Evolutionary conservation across 2,888 invertebrate genomes (phyloP).

Genomic region (Scelioninae gen. 1): DNA sequence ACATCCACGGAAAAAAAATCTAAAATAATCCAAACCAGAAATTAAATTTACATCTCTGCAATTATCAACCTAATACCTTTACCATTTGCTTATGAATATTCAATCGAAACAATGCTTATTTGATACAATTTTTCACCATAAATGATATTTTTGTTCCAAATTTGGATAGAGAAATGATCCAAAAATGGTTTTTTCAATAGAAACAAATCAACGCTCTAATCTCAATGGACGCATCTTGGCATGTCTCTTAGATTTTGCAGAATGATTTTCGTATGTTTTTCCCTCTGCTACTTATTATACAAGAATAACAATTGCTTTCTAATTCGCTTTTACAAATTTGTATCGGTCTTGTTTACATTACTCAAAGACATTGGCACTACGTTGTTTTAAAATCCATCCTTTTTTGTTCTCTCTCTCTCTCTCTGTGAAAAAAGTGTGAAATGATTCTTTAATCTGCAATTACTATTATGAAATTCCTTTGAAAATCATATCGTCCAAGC

Average conservation of each 20-base stretch:
- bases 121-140: too few species aligned
- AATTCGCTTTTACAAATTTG: constrained; percentile 61
- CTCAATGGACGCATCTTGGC: constrained; percentile 24
- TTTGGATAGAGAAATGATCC: too few species aligned
- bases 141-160: too few species aligned
- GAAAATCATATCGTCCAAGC: constrained; percentile 11
- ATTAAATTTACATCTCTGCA: too few species aligned
- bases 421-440: too few species aligned
- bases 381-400: constrained; percentile 24
- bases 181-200: background rate
- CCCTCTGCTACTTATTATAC: constrained; percentile 40
- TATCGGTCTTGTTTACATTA: constrained; percentile 40
- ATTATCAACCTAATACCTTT: background rate
- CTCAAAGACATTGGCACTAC: constrained; percentile 58
- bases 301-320: constrained; percentile 66
- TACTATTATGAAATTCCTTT: too few species aligned
- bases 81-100: background rate
- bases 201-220: constrained; percentile 27
- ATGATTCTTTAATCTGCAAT: too few species aligned
- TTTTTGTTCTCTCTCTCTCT: constrained; percentile 21
- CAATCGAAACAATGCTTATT: too few species aligned
- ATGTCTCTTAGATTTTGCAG: constrained; percentile 17
- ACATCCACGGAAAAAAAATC: too few species aligned
- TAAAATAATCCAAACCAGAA: too few species aligned
- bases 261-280: constrained; percentile 12